Evolutionary conservation across 2,797 vertebrate genomes (phyloP), one percentile per base, ranked within the genome.

Genomic region (Coregonus sp.): DNA sequence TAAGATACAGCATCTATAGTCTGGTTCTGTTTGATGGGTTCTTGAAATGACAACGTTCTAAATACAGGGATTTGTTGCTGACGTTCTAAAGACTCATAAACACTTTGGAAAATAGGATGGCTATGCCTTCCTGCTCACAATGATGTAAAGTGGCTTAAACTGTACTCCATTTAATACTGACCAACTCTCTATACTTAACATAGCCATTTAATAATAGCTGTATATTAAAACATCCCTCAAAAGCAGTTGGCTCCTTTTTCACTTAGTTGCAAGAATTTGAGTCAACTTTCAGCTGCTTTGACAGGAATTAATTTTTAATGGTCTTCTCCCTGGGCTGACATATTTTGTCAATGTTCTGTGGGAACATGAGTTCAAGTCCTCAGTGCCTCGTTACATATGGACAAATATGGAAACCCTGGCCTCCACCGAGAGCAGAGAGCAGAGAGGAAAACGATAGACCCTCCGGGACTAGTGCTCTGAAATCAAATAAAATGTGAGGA

Each of bases 161-260:
- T 59, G 5, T 5, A 18, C n/a, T 59, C 56, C 18, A 5, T 15
- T 18, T n/a, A 59, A 59, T 9, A 59, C n/a, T 59, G 4, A 59
- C 16, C 56, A 59, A 6, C 56, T 18, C 16, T 12, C 37, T 18
- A 37, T 6, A 31, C 47, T 68, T 20, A 59, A 59, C 54, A 59
- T 20, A 59, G 14, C 5, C 18, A 59, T 18, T n/a, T n/a, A 14
- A 65, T 25, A 2, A 11, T 20, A 25, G 61, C 61, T 4, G 15
- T 66, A 70, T 18, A 69, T 68, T 66, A 37, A 68, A 56, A 75
- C 35, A 69, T 40, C 65, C 73, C 63, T 31, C 73, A 76, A 20
- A 77, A 15, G 52, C 75, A 72, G 73, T 70, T 78, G 81, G 86
- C 86, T 80, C 84, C 80, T 88, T 91, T 90, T 91, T 85, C 85